Conservation (phyloP, 1,140 invertebrate genomes). For the Drosophila ananassae region DNA sequence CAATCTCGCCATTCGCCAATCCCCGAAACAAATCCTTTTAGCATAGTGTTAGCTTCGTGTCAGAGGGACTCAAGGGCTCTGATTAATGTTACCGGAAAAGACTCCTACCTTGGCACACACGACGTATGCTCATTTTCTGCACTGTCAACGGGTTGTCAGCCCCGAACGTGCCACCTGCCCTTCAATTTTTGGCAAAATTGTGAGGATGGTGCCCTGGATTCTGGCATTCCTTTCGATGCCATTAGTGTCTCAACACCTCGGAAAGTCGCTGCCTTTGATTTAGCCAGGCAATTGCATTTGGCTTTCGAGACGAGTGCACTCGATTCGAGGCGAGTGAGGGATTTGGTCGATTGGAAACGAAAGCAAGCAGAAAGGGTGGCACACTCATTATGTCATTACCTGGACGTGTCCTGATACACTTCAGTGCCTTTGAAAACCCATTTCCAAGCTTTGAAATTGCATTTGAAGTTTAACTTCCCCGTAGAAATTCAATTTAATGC, state of each 20-base stretch:
- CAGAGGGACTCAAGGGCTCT: conserved; percentile 32
- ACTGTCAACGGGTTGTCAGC: conserved; percentile 57
- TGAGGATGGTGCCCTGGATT: conserved; percentile 11
- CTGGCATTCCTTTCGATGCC: conserved; percentile 6
- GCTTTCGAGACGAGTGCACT: conserved; percentile 38
- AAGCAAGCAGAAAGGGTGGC: neutral
- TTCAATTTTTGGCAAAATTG: neutral
- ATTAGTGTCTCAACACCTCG: conserved; percentile 53
- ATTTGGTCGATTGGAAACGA: neutral
- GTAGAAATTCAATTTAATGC: no score
- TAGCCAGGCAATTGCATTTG: conserved; percentile 27
- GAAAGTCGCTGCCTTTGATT: neutral
- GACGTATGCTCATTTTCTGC: conserved; percentile 56
- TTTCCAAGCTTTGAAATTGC: neutral
- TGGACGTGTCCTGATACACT: conserved; percentile 1
- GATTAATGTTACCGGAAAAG: conserved; percentile 62
- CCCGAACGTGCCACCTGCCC: conserved; percentile 44
- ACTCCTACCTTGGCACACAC: conserved; percentile 30
- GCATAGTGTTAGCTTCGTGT: conserved; percentile 11
- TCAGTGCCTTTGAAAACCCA: neutral
- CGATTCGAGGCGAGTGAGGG: conserved; percentile 28
- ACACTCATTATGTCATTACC: conserved; percentile 29
- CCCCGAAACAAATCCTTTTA: conserved; percentile 49
- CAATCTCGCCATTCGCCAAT: conserved; percentile 34
- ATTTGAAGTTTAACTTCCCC: neutral